Conservation (phyloP, 92 coral and sea anemone genomes). For the Porites cylindrica region DNA sequence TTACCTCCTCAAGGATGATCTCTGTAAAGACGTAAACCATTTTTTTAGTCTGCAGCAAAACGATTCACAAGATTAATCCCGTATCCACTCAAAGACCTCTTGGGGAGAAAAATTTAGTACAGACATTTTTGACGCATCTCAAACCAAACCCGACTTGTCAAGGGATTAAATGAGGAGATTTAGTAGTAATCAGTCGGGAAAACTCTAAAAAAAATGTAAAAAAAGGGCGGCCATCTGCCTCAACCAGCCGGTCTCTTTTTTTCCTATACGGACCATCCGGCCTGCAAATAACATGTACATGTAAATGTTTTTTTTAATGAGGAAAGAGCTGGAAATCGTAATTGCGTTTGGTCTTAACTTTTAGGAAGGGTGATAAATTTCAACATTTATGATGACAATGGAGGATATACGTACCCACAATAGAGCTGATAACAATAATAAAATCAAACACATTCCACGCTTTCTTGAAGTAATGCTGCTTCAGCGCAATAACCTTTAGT, state of each 20-base stretch:
- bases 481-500: constrained; percentile 77
- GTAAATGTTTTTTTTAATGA: too few relatives aligned
- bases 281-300: too few relatives aligned
- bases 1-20: constrained; percentile 74
- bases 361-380: background rate
- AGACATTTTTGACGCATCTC: too few relatives aligned
- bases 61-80: background rate
- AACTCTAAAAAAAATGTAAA: too few relatives aligned
- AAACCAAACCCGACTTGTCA: too few relatives aligned
- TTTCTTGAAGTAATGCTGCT: constrained; percentile 86
- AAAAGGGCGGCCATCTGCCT: too few relatives aligned
- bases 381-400: background rate
- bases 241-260: too few relatives aligned
- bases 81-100: too few relatives aligned
- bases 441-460: constrained; percentile 97
- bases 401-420: constrained; percentile 67
- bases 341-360: background rate
- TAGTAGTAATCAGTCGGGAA: too few relatives aligned
- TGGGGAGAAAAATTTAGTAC: background rate
- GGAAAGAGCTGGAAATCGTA: background rate
- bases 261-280: too few relatives aligned
- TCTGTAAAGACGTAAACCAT: constrained; percentile 47
- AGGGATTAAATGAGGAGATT: too few relatives aligned
- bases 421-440: constrained; percentile 80
- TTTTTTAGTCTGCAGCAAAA: background rate